Base-by-base conservation (phyloP, 1,140 invertebrate genomes). In the Belonocnema kinseyi region DNA sequence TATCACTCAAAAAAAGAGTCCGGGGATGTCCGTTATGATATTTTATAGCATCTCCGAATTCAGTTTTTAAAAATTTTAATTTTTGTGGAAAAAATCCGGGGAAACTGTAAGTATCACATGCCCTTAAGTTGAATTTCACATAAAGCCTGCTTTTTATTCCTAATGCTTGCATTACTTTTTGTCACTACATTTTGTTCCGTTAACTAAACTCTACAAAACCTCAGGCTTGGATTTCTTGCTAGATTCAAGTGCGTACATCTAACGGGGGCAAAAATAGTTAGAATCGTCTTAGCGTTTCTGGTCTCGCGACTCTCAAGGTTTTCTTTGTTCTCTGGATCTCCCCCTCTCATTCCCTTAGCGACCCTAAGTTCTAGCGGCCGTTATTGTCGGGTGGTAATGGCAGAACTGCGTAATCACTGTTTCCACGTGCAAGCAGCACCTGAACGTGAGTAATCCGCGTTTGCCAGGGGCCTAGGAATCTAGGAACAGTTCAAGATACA, bases 381-480 rank as follows among this genome's bases (percentile, higher is more conserved):
- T n/a, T 40, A 66, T 74, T 6, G 76, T 51, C 71, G 70, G 72
- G 40, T 71, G 79, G 74, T 77, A 76, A 76, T 78, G 81, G 80
- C 74, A 74, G 75, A 81, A 83, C 78, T 79, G 82, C 83, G 84
- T 86, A 86, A 87, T 88, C 85, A 79, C 50, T 73, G 81, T 82
- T 80, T 85, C 85, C 87, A 87, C 86, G 85, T 87, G 86, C 85
- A 78, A 52, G 50, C 77, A 82, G 85, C 88, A 88, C 86, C 87
- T 88, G 85, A 88, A 85, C 84, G 86, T 88, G 87, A 88, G 81
- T 88, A 89, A 89, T 79, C 78, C 82, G 61, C 79, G 78, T 80
- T 80, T 80, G 70, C 80, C 71, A 73, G 74, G 71, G 71, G 84
- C 81, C 77, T 76, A 71, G 77, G 78, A 83, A 85, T 82, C 77